Base-by-base conservation (phyloP, 92 coral and sea anemone genomes). In the Galaxea fascicularis region DNA sequence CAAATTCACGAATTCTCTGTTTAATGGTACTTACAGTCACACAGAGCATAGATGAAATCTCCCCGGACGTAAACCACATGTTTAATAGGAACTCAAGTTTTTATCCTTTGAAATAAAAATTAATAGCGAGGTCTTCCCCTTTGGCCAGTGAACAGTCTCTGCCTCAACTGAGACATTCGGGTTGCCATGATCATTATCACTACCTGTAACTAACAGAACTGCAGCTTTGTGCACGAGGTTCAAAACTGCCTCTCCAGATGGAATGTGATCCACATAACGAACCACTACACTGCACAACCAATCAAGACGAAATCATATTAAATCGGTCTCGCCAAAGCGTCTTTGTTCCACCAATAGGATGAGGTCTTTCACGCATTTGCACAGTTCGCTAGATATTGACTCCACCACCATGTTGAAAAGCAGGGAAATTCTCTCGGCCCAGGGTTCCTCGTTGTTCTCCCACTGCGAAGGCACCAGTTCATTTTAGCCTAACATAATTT, bases 11-110 rank as follows among this genome's bases (percentile, higher is more conserved):
- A 83, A 89, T 72, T 83, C 85, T 72, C 45, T 63, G 85, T 78
- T 88, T 88, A 5, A 87, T 77, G 35, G 90, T 80, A 65, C 86
- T 87, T 80, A 64, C 90, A 73, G 77, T 80, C 45, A 88, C 79
- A 29, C 88, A 78, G 76, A 88, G 86, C 87, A 88, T 41, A 31
- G 71, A 82, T 76, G 88, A 83, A 52, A 82, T 88, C 84, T 88
- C 88, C 27, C 84, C 76, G 52, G 82, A 73, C 49, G 57, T 66
- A 35, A 88, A 88, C 70, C 65, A 29, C 77, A 82, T 63, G 66
- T 79, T 79, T n/a, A 86, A 47, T 35, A 86, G 63, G 41, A 86
- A 79, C 12, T 86, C 80, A 18, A 86, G 65, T 46, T 75, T 66
- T 1, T n/a, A n/a, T 76, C 82, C 78, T 66, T 82, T 63, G 91